Conservation (phyloP, 2,797 vertebrate species). For the Pseudochirops corinnae region DNA sequence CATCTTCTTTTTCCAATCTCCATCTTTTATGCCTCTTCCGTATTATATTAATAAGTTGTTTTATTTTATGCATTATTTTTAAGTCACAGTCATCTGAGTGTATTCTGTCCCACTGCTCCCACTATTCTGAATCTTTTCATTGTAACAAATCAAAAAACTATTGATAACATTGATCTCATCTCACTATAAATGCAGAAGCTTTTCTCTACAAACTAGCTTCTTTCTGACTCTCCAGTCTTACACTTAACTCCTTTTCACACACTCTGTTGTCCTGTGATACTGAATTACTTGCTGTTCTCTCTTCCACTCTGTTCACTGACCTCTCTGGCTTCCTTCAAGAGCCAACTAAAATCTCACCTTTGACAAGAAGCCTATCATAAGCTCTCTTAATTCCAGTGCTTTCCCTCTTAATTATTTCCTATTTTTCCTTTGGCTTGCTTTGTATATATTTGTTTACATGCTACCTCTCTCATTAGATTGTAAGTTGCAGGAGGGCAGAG, state of each 20-base stretch:
- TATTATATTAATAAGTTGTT: background rate
- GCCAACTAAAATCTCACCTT: background rate
- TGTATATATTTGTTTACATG: background rate
- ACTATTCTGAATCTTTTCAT: background rate
- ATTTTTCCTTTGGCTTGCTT: background rate
- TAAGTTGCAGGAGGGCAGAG: background rate
- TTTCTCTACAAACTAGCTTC: background rate
- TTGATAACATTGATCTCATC: background rate
- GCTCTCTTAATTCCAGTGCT: background rate
- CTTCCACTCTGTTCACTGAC: background rate
- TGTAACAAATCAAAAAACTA: background rate
- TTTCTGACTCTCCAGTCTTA: background rate
- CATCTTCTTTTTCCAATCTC: background rate
- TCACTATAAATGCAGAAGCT: background rate
- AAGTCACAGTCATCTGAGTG: background rate
- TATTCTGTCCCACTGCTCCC: background rate
- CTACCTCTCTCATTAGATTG: background rate
- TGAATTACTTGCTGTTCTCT: background rate
- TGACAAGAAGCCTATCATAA: background rate
- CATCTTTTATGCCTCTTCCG: background rate
- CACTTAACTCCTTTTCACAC: background rate
- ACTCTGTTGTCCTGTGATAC: background rate
- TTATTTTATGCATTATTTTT: background rate
- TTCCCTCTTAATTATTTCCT: background rate
- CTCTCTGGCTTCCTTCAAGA: background rate